Evolutionary conservation across 2,797 vertebrate species (phyloP), one percentile per base, ranked within the genome.

Genomic region (Alca torda): DNA sequence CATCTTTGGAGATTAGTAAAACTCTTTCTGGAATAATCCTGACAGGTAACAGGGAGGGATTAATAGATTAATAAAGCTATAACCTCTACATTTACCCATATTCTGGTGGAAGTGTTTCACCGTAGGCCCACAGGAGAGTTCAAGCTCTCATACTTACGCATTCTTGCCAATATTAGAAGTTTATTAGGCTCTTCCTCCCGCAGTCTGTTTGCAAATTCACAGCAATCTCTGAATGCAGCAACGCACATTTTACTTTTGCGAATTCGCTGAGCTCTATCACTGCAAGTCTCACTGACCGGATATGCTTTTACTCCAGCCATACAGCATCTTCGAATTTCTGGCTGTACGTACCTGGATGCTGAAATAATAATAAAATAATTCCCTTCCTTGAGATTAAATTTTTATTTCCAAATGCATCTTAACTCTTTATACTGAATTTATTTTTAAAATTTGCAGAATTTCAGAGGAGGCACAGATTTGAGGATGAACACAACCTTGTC

Each of bases 201-300:
- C 53, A 97, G 17, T 5, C 17, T 21, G 56, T 75, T 95, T 33
- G 97, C 57, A 10, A 82, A 96, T 60, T 84, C 60, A 69, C 99
- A 99, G 86, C 99, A 99, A 0, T 64, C 39, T 3, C 0, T 80
- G 95, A 98, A 99, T 4, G 64, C 97, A 3, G 13, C 8, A 23
- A 78, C 0, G 63, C 98, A 99, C 6, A 0, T 35, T 1, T 11
- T 5, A 4, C 5, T 84, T 3, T 2, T 0, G 1, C 0, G 16
- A 35, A 88, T 33, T 5, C 98, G 95, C 3, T 39, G 83, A 15
- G 97, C 91, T 72, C 98, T 96, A 1, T 96, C 50, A 1, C 8
- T 28, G 88, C 99, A 99, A 16, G 74, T 97, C 33, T 98, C 97
- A 8, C 69, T 13, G 6, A 93, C 26, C 8, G 97, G 97, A 3